Evolutionary conservation across 2,888 invertebrate genomes (phyloP), one percentile per base, ranked within the genome.

Genomic region (Leptothorax acervorum): DNA sequence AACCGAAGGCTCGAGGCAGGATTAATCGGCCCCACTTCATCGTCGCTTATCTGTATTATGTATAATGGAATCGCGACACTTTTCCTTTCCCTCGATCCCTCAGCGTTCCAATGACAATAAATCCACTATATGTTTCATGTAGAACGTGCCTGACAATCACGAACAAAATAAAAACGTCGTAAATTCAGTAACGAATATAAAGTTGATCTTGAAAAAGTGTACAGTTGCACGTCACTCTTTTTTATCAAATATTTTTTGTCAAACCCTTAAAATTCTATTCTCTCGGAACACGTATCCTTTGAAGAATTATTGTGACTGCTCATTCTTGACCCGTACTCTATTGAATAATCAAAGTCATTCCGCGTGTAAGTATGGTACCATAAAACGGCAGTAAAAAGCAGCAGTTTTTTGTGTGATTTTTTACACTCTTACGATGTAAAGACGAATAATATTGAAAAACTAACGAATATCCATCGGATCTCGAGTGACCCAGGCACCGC

Each of bases 11-110:
- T 74, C 71, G 78, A 82, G 65, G 79, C 12, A 79, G 75, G 82
- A 89, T 89, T 88, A 76, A 89, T 89, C 78, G 83, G 63, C 55
- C 68, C 55, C 82, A 45, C 55, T 57, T 74, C 48, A 42, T 81
- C 57, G 68, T 66, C 74, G 57, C n/a, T 60, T 81, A 71, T 79
- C 71, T 79, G 48, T 48, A 35, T 35, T 5, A 0, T 35, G 6
- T 35, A 35, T 6, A 35, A 35, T 48, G 48, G 28, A 53, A 81
- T 81, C 48, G 35, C 35, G 35, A 6, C 28, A 12, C 12, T 4
- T 6, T 15, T n/a, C 3, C 15, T 28, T 45, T 28, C 6, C 31
- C 11, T 18, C 53, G 53, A 12, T 76, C 65, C 11, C 8, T 35
- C 45, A 15, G 45, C 15, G 42, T 76, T 42, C 23, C 23, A 18